Percentiles rank a stretch among this genome's conserved stretches.
Conservation (phyloP, 2,797 vertebrate species). For the Sphaeramia orbicularis region DNA sequence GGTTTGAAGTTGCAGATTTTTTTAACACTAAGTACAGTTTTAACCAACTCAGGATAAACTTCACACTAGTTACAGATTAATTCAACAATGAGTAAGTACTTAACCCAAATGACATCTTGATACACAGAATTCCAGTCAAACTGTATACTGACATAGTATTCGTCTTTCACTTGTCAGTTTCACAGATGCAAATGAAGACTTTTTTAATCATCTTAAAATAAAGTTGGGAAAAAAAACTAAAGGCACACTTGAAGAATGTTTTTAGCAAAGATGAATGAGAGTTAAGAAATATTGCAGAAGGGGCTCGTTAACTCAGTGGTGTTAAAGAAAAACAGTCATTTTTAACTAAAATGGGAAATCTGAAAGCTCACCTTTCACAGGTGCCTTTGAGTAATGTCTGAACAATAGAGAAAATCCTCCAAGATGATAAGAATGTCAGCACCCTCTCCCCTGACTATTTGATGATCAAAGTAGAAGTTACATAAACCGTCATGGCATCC, state of each 20-base stretch:
- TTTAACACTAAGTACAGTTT: neutral
- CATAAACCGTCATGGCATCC: conserved; percentile 9
- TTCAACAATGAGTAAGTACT: neutral
- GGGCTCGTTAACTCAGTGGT: neutral
- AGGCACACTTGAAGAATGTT: neutral
- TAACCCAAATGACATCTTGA: conserved; percentile 2
- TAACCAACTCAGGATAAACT: neutral
- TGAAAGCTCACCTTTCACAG: neutral
- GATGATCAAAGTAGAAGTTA: conserved; percentile 17
- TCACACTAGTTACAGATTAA: neutral
- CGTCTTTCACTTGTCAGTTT: conserved; percentile 4
- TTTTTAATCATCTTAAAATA: conserved; percentile 6
- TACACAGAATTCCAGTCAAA: conserved; percentile 8
- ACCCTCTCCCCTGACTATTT: neutral
- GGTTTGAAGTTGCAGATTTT: conserved; percentile 4
- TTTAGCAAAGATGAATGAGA: neutral
- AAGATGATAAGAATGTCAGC: conserved; percentile 5
- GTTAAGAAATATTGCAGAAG: neutral
- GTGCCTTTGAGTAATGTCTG: neutral
- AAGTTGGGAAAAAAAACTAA: neutral
- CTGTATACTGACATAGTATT: neutral
- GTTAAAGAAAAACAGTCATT: neutral
- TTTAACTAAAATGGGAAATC: neutral
- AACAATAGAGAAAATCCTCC: neutral
- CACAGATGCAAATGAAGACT: conserved; percentile 7